A percentile compares a stretch with the other conserved stretches of the same genome.
phyloP scores from a whole-genome alignment of 92 coral and sea anemone species.

The Porites lobata region DNA sequence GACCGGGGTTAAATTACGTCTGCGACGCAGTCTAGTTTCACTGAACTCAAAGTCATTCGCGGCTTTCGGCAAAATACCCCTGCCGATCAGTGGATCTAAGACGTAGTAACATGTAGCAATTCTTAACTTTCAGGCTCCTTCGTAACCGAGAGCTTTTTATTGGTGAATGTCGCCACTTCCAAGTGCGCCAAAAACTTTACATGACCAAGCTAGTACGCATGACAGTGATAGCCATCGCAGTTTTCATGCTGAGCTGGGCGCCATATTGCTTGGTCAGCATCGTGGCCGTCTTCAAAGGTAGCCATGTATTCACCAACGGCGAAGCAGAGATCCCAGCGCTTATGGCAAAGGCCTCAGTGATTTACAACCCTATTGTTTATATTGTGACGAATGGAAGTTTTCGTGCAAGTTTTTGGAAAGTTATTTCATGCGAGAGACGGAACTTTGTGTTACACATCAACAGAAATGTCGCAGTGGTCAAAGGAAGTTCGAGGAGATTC shows the following conservation, averaged over 20 bases:
- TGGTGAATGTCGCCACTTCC: conserved; percentile 1
- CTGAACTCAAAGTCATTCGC: too few relatives aligned
- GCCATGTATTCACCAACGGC: conserved; percentile 50
- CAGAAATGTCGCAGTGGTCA: background rate
- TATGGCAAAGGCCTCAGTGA: conserved; percentile 82
- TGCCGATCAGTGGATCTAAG: too few relatives aligned
- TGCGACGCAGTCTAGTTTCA: too few relatives aligned
- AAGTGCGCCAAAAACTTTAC: conserved; percentile 29
- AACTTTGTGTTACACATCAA: conserved; percentile 4
- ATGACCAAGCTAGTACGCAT: conserved; percentile 65
- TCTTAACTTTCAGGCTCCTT: conserved; percentile 15
- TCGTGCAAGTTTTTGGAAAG: conserved; percentile 30
- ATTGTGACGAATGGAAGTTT: conserved; percentile 55
- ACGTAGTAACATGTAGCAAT: too few relatives aligned
- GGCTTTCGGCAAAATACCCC: too few relatives aligned
- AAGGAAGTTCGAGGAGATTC: background rate
- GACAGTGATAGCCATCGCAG: conserved; percentile 60
- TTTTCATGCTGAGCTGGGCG: conserved; percentile 80
- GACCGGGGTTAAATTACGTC: too few relatives aligned
- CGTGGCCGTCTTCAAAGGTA: conserved; percentile 52
- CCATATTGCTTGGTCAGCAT: conserved; percentile 78
- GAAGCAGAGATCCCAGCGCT: conserved; percentile 74
- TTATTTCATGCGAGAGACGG: conserved; percentile 4
- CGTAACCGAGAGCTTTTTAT: conserved; percentile 32
- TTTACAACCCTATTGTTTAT: conserved; percentile 79